Base-by-base conservation (phyloP, 2,888 invertebrate genomes). In the Sinodicranocentrus sp. region DNA sequence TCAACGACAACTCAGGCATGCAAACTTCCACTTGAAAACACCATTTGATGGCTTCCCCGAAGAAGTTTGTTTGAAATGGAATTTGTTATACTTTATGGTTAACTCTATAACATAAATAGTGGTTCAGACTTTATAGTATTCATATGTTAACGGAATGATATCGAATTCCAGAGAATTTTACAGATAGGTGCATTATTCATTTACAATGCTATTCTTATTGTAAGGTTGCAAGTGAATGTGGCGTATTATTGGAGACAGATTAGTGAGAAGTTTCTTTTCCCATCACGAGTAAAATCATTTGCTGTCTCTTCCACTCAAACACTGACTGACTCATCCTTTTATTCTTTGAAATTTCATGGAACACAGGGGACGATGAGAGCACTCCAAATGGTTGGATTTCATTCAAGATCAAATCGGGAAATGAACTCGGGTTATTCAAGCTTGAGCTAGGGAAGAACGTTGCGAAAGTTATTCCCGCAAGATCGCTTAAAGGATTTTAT, bases 331-430 rank as follows among this genome's bases (percentile, higher is more conserved):
- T 65, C 76, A 67, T 76, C 67, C 54, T 23, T 43, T 52, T 57
- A 57, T 44, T 33, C 15, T 39, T n/a, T 75, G 25, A 25, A 52
- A 43, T 68, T 68, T 21, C 67, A n/a, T 21, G 19, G 17, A 44
- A 33, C 33, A 10, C 33, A 85, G 89, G 93, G 0, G 97, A 97
- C 90, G 96, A 97, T 91, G 94, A 94, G 2, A 91, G 92, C 63
- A 93, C 95, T 0, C 94, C 95, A 0, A 97, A 97, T 90, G 97
- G 97, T 48, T 93, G 94, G 52, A 93, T 95, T 48, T 92, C 93
- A 88, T 95, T 96, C 90, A 92, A 93, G 87, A 92, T 96, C 39
- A 91, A 93, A 0, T 93, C 92, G 8, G 96, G 96, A 28, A 95
- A 95, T 89, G 94, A 94, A 87, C 91, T 93, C 89, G 94, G 94